Evolutionary conservation across 2,797 vertebrate genomes (phyloP), one percentile per base, ranked within the genome.

Genomic region (Molossus alvarezi): DNA sequence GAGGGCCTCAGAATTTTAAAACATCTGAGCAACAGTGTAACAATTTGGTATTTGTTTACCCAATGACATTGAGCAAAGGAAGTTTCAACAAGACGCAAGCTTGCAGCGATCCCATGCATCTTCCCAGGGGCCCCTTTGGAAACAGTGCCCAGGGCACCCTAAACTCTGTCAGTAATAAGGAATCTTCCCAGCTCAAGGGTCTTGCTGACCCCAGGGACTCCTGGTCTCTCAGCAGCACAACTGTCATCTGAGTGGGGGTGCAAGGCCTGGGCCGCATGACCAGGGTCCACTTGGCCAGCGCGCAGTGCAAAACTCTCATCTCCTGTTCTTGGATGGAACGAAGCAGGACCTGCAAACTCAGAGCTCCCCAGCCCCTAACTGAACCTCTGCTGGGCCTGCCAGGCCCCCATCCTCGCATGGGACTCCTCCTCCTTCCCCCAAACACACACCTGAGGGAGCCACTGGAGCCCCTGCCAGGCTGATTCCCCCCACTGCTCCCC

Each of bases 141-240:
- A 58, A 41, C 0, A 25, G 12, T 0, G 25, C 41, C 25, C 3
- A 0, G 20, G 33, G 37, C 6, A 17, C 8, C 10, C 0, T 3
- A 1, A 29, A 51, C 10, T 20, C n/a, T 29, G 25, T 9, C 0
- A 0, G 6, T 64, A 48, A 45, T 23, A 41, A 62, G 29, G 51
- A 76, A 8, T n/a, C 6, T 45, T 33, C 60, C 55, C 8, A 1
- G 55, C 21, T 55, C 53, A 0, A 0, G 0, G 33, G 33, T 29
- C 72, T 41, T 57, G 33, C 51, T 23, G 10, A 76, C 1, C 1
- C n/a, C 8, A 0, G 1, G 9, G 94, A n/a, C 3, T 18, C 27
- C 13, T 37, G 79, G 85, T 29, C 41, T 11, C 51, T 23, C 1
- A 21, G 48, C 2, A 33, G 27, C 33, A 57, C 41, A 2, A 1